Evolutionary conservation across 1,140 invertebrate species (phyloP), one percentile per base, ranked within the genome.

Genomic region (Drosophila neocordata): DNA sequence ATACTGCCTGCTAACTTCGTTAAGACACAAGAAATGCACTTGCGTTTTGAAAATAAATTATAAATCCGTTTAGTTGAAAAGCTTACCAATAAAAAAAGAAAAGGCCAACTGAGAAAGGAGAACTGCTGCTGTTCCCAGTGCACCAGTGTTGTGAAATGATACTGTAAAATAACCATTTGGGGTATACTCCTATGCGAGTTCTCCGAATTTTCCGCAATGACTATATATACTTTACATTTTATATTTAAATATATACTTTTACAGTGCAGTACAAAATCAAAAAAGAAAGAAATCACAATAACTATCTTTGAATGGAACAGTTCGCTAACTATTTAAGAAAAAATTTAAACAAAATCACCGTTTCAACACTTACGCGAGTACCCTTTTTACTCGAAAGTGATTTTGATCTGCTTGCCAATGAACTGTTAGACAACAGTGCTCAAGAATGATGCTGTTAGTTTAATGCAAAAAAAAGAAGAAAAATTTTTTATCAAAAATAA

Each of bases 11-110:
- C 7, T 65, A 15, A 62, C 52, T 55, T 22, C 62, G n/a, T 37
- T 37, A 34, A 18, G 9, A 27, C 24, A 38, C n/a, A 7, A 8
- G 8, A 41, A 56, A 55, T 62, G 24, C 15, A 20, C 18, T 38
- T 31, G 18, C 41, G 55, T 37, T 37, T 27, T 37, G 24, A 15
- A 57, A 34, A 59, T 69, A 44, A 69, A 55, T 22, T 2, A 55
- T 34, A 60, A 59, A 34, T 53, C 12, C 22, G 37, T 59, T 51
- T 37, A 51, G 24, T 51, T 51, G 9, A 58, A 79, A 73, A 84
- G 81, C 81, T 84, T 80, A 84, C 80, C 80, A 84, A 85, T 77
- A 73, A 74, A 84, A 31, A 76, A 59, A 18, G 41, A 48, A 48
- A 48, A 48, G 41, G 41, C 41, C 18, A 48, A 48, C 41, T 48